A percentile compares a stretch with the other conserved stretches of the same genome.
Conservation (phyloP, 2,797 vertebrate genomes). For the Lithobates sylvaticus region DNA sequence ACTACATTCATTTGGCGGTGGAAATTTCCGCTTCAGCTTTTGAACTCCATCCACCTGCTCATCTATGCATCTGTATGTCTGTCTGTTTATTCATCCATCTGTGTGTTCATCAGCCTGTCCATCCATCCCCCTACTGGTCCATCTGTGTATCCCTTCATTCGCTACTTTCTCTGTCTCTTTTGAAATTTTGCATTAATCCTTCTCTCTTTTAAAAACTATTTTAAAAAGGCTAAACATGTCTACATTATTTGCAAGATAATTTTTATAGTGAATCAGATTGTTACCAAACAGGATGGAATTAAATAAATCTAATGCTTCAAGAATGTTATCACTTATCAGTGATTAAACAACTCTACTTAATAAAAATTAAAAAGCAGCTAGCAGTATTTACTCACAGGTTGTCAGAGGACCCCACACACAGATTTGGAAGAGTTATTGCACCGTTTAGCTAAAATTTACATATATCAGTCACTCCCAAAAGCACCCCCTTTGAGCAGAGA, state of each 20-base stretch:
- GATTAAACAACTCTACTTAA: slow-evolving; percentile 2
- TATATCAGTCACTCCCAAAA: background rate
- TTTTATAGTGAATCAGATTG: slow-evolving; percentile 1
- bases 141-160: background rate
- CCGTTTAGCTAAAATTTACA: background rate
- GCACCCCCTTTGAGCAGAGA: no score
- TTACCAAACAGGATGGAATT: background rate
- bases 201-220: background rate
- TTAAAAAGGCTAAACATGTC: background rate
- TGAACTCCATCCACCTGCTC: background rate
- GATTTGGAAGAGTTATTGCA: background rate
- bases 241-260: background rate
- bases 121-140: background rate
- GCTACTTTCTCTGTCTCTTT: background rate
- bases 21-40: no score
- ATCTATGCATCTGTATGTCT: background rate
- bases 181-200: background rate
- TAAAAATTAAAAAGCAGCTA: background rate
- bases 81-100: background rate
- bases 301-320: slow-evolving; percentile 2
- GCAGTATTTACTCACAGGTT: slow-evolving; percentile 12
- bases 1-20: no score
- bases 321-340: slow-evolving; percentile 21
- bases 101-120: background rate
- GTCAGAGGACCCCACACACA: slow-evolving; percentile 31